Base-by-base conservation (phyloP, 2,888 invertebrate species). In the Poecilobothrus nobilitatus region DNA sequence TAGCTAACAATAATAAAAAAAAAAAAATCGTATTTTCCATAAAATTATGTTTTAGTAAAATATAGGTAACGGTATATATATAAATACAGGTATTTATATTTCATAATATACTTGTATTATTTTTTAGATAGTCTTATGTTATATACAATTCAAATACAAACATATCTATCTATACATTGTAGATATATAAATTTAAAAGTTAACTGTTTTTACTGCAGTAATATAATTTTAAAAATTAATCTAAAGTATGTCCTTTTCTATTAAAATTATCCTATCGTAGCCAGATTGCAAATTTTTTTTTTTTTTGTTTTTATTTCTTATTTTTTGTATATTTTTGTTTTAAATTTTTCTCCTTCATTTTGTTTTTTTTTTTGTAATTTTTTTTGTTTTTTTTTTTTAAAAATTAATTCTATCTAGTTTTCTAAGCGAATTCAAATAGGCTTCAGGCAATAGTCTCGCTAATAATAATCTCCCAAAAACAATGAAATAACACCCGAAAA, bases 171-270 rank as follows among this genome's bases (percentile, higher is more conserved):
- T 44, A 44, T 44, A 53, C 15, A 41, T 41, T 53, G 44, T 44
- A 44, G 6, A 53, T 18, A n/a, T 53, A 53, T n/a, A 12, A 12
- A 18, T 53, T 53, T 15, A 6, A 53, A 53, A 18, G 53, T 53
- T n/a, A n/a, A n/a, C 53, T 53, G n/a, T n/a, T 53, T 41, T 53
- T 18, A 53, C 53, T 53, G 53, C 53, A 53, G 53, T 15, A 53
- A 53, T 53, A 53, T 53, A 12, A 53, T 53, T 53, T 53, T 18
- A 53, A 53, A 53, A 53, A 53, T 53, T 53, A 53, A 53, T 53
- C 53, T 53, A 53, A 53, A 53, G 53, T 53, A 53, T 53, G 53
- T 53, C 53, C 53, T 53, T 53, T 53, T 15, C n/a, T 53, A 53
- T 53, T 18, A 53, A 18, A 53, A 18, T 53, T 53, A 53, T 53